Evolutionary conservation across 30 jellyfish, hydroid and myxozoan genomes (phyloP).

Genomic region (Rhopilema esculentum): DNA sequence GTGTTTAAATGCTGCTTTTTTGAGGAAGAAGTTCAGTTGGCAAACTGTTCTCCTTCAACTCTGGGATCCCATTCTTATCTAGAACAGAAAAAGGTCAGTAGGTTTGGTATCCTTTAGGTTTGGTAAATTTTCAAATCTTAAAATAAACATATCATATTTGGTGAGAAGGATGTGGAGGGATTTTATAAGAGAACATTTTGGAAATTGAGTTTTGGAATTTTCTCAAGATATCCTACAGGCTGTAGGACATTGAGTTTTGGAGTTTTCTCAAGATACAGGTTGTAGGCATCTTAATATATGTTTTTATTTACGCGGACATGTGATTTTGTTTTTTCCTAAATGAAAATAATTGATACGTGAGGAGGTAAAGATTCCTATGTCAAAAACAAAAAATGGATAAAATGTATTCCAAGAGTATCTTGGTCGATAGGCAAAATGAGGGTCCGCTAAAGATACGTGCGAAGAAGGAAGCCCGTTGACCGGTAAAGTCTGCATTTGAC

Average conservation of each 20-base stretch:
- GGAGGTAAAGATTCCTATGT: not conserved
- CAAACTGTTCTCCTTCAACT: not conserved
- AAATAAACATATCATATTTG: not conserved
- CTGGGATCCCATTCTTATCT: not conserved
- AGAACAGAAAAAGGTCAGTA: not conserved
- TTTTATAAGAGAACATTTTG: not conserved
- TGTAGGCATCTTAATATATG: not conserved
- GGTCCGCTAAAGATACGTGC: not conserved
- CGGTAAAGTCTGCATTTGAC: not conserved
- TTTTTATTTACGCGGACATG: not conserved
- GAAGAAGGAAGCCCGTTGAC: not conserved
- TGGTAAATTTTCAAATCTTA: not conserved
- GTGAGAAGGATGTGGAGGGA: not conserved
- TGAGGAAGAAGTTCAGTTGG: not conserved
- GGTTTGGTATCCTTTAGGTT: not conserved
- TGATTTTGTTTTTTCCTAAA: not conserved
- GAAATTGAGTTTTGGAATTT: not conserved
- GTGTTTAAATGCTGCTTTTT: not conserved
- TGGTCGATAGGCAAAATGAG: not conserved
- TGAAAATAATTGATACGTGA: not conserved
- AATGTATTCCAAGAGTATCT: not conserved
- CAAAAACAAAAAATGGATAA: not conserved
- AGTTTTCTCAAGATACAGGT: not conserved
- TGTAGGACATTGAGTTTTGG: not conserved
- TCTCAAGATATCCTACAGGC: not conserved